phyloP scores from a whole-genome alignment of 1,140 invertebrate species.

The Dendrolimus kikuchii region DNA sequence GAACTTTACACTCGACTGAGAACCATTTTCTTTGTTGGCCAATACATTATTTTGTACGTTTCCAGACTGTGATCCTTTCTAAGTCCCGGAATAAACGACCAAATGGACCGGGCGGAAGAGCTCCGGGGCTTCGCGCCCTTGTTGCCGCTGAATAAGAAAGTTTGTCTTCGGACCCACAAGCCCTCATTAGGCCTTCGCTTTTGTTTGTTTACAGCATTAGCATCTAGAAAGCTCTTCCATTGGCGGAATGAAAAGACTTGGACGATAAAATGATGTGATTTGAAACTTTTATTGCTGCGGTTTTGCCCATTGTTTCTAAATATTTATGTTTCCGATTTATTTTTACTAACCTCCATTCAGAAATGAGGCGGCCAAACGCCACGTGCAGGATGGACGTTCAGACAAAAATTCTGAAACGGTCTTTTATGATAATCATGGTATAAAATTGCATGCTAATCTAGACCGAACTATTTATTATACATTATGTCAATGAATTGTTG shows the following conservation, averaged over 20 bases:
- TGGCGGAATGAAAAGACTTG: conserved; percentile 36
- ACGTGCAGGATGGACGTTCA: too few species aligned
- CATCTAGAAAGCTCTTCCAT: conserved; percentile 54
- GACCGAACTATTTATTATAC: too few species aligned
- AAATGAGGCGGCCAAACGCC: too few species aligned
- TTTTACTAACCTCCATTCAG: too few species aligned
- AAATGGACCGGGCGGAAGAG: conserved; percentile 63
- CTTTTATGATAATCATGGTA: too few species aligned
- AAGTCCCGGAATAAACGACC: conserved; percentile 60
- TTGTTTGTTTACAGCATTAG: conserved; percentile 68
- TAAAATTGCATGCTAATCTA: too few species aligned
- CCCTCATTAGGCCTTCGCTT: conserved; percentile 63
- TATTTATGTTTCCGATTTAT: too few species aligned
- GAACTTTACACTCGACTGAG: conserved; percentile 18
- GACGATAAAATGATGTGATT: conserved; percentile 47
- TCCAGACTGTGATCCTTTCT: conserved; percentile 24
- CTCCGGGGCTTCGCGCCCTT: conserved; percentile 23
- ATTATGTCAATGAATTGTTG: too few species aligned
- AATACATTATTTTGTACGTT: conserved; percentile 35
- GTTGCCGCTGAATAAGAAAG: conserved; percentile 55
- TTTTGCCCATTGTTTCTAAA: not conserved
- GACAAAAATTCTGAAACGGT: too few species aligned
- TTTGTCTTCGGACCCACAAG: conserved; percentile 50
- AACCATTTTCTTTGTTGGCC: conserved; percentile 16
- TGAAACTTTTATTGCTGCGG: conserved; percentile 17